Conservation (phyloP, 2,888 invertebrate species). For the Siphlonurus alternatus region DNA sequence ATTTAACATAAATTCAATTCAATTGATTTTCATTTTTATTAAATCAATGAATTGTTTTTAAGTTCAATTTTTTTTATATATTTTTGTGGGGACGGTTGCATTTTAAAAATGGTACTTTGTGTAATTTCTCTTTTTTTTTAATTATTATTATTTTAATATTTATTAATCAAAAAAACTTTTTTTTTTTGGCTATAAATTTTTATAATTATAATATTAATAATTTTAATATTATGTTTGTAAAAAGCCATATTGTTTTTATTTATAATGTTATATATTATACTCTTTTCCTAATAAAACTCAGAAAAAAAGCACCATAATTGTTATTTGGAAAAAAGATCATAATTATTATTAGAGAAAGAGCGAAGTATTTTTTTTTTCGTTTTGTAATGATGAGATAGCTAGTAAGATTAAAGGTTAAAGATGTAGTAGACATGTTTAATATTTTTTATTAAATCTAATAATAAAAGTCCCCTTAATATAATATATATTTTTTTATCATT, state of each 20-base stretch:
- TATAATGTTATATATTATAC: slow-evolving; percentile 13
- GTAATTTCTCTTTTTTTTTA: slow-evolving; percentile 12
- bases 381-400: neutral
- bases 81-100: slow-evolving; percentile 10
- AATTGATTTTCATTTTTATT: slow-evolving; percentile 12
- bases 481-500: slow-evolving; percentile 6
- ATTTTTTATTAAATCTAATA: slow-evolving; percentile 10
- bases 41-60: slow-evolving; percentile 4
- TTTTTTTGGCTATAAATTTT: slow-evolving; percentile 16
- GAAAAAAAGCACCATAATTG: neutral
- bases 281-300: slow-evolving; percentile 13
- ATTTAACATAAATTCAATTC: slow-evolving; percentile 18
- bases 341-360: neutral
- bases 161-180: slow-evolving; percentile 13
- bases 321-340: neutral
- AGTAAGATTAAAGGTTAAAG: slow-evolving; percentile 6
- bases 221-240: slow-evolving; percentile 15
- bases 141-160: slow-evolving; percentile 14
- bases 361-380: neutral
- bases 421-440: slow-evolving; percentile 13
- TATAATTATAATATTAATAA: slow-evolving; percentile 19
- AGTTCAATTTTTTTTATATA: slow-evolving; percentile 7
- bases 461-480: slow-evolving; percentile 11
- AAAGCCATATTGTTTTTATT: slow-evolving; percentile 15
- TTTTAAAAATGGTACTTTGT: slow-evolving; percentile 7